Evolutionary conservation across 2,797 vertebrate genomes (phyloP).

Genomic region (Phataginus tricuspis): DNA sequence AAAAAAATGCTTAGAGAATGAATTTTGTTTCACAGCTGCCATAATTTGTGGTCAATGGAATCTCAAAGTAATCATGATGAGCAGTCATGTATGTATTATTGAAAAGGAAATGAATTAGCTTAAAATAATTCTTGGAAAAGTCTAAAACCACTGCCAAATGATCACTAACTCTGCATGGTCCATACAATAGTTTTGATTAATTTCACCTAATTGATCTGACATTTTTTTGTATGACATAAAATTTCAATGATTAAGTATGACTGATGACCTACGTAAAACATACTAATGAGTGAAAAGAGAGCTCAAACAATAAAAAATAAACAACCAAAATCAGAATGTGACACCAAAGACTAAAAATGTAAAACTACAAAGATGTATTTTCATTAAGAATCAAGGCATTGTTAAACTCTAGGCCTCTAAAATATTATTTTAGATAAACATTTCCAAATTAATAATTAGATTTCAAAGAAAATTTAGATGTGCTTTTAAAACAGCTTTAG

Average conservation of each 20-base stretch:
- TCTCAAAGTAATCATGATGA: background rate
- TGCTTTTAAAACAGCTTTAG: background rate
- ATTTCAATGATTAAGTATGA: background rate
- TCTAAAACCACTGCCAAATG: background rate
- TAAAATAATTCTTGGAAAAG: background rate
- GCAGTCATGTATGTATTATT: background rate
- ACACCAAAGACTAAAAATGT: background rate
- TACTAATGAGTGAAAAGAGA: background rate
- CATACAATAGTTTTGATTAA: background rate
- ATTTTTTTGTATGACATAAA: conserved; percentile 14
- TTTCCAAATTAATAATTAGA: conserved; percentile 3
- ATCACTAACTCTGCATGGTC: background rate
- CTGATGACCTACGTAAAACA: background rate
- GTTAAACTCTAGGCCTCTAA: conserved; percentile 2
- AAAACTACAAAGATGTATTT: conserved; percentile 11
- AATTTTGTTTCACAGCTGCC: background rate
- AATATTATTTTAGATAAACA: conserved; percentile 6
- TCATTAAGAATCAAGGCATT: background rate
- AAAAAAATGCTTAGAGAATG: background rate
- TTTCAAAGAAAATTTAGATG: background rate
- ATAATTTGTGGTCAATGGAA: background rate
- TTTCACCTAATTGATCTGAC: background rate
- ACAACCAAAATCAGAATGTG: background rate
- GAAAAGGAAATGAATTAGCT: background rate
- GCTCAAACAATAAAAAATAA: background rate